phyloP scores from a whole-genome alignment of 2,888 invertebrate species.

The Machimus atricapillus region DNA sequence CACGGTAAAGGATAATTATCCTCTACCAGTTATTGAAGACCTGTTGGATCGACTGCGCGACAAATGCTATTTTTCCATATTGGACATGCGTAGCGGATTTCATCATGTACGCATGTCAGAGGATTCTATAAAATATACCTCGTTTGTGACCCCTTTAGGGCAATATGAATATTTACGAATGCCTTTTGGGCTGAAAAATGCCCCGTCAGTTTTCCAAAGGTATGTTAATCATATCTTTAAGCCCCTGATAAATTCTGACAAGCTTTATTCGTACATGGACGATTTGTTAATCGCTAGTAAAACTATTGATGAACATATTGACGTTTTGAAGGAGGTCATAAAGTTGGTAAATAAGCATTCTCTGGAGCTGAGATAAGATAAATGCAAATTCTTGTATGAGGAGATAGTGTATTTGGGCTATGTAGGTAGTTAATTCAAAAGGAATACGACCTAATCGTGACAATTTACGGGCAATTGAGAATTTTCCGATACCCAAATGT shows the following conservation, averaged over 20 bases:
- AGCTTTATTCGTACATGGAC: slow-evolving; percentile 49
- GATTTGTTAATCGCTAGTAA: slow-evolving; percentile 49
- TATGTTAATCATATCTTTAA: slow-evolving; percentile 48
- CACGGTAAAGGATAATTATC: slow-evolving; percentile 35
- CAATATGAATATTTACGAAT: slow-evolving; percentile 42
- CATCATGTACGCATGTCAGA: slow-evolving; percentile 46
- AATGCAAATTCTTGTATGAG: neutral
- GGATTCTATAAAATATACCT: slow-evolving; percentile 46
- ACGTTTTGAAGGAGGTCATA: slow-evolving; percentile 50
- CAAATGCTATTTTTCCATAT: slow-evolving; percentile 46
- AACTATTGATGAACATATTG: slow-evolving; percentile 47
- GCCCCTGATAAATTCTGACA: slow-evolving; percentile 41
- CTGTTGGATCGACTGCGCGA: slow-evolving; percentile 42
- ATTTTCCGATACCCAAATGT: slow-evolving; percentile 46
- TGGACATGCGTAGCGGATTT: slow-evolving; percentile 49
- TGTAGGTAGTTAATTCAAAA: neutral
- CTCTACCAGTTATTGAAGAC: slow-evolving; percentile 42
- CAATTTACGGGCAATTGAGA: slow-evolving; percentile 19
- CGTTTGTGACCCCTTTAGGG: slow-evolving; percentile 22
- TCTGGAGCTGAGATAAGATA: slow-evolving; percentile 52
- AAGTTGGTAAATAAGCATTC: slow-evolving; percentile 48
- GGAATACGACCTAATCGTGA: slow-evolving; percentile 44
- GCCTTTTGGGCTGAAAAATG: slow-evolving; percentile 48
- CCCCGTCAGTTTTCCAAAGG: slow-evolving; percentile 47
- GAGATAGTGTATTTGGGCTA: slow-evolving; percentile 12